phyloP scores from a whole-genome alignment of 2,113 vertebrate species.

The Pionites leucogaster region DNA sequence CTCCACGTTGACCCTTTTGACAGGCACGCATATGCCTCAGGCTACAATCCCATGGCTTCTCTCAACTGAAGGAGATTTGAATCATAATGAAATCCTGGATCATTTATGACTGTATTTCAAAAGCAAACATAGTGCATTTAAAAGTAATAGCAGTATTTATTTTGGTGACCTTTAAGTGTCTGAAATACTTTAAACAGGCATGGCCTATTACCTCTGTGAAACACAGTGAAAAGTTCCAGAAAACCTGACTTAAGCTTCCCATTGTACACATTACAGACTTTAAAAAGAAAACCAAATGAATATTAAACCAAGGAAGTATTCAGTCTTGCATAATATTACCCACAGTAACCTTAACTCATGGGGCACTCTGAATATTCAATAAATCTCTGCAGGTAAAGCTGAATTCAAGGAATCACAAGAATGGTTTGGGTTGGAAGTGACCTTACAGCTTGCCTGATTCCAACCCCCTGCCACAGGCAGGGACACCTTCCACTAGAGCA shows the following conservation, averaged over 20 bases:
- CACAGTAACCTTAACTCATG: neutral
- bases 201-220: neutral
- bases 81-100: constrained; percentile 15
- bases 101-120: constrained; percentile 37
- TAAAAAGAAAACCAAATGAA: neutral
- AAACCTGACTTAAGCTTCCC: neutral
- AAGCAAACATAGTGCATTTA: neutral
- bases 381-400: neutral
- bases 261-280: neutral
- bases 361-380: neutral
- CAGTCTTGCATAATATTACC: neutral
- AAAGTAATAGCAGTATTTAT: constrained; percentile 20
- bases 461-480: neutral
- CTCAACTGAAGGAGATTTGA: neutral
- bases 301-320: neutral
- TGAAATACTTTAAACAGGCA: constrained; percentile 26
- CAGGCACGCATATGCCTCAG: neutral
- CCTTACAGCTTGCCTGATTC: neutral
- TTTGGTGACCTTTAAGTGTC: constrained; percentile 1
- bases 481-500: neutral
- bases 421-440: neutral
- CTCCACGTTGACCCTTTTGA: neutral
- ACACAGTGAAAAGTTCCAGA: constrained; percentile 4
- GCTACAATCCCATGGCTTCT: neutral
- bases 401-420: neutral